Evolutionary conservation across 1,140 invertebrate species (phyloP), one percentile per base, ranked within the genome.

Genomic region (Brachystomella parvula): DNA sequence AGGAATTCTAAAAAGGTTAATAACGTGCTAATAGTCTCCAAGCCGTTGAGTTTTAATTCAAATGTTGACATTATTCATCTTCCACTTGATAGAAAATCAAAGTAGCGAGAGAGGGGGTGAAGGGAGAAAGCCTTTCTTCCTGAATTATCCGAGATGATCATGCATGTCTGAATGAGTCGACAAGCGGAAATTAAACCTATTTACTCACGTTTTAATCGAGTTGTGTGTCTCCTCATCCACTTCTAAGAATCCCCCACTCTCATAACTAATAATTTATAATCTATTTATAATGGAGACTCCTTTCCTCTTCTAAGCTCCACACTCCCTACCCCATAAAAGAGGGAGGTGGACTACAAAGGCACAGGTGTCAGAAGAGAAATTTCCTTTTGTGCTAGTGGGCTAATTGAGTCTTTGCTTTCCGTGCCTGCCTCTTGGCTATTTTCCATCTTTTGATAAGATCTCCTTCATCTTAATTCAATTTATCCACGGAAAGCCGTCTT

Each of bases 101-200:
- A 21, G 15, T 47, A 47, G 44, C 44, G 15, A 15, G 15, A 47
- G 21, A 21, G 15, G 21, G 15, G 15, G 15, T 47, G 15, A 47
- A 47, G 15, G 15, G 44, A 47, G 44, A 47, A 47, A 15, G 44
- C 44, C 15, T 21, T 15, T 15, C 44, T 15, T 15, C 44, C 21
- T 47, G 15, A 15, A 21, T 47, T 47, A 15, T 15, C 44, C 44
- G 21, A 15, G 44, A 47, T 47, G 44, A 15, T 47, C 35, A 57
- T 12, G 53, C 53, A 32, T 31, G 6, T 60, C 58, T 9, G 6
- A 12, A 60, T 9, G 17, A 60, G 58, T 19, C 32, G 58, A 62
- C 60, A 66, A 66, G 47, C 65, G 65, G 65, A 66, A 66, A 66
- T 66, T 66, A 66, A 66, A 66, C 65, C 47, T 66, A 66, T 61